A percentile compares a stretch with the other conserved stretches of the same genome.
phyloP scores from a whole-genome alignment of 2,113 vertebrate genomes.

The Gobius niger region DNA sequence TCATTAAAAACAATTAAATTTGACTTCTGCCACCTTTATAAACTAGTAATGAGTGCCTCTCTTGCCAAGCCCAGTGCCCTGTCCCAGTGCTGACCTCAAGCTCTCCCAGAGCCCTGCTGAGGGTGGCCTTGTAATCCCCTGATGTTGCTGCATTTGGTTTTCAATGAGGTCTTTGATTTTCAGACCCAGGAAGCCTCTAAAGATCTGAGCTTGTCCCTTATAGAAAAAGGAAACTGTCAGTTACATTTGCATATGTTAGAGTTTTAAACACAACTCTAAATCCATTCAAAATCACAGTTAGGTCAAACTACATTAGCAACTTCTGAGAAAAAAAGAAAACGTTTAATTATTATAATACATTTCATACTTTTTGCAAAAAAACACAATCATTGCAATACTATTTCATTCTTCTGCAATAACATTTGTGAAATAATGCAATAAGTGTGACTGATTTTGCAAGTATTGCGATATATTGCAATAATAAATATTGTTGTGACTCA shows the following conservation, averaged over 20 bases:
- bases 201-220: slow-evolving; percentile 62
- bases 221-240: slow-evolving; percentile 46
- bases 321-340: slow-evolving; percentile 5
- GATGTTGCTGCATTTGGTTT: slow-evolving; percentile 74
- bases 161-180: slow-evolving; percentile 74
- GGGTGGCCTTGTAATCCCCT: slow-evolving; percentile 69
- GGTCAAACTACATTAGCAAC: slow-evolving; percentile 26
- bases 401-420: not conserved
- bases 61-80: not conserved
- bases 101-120: slow-evolving; percentile 49
- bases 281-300: slow-evolving; percentile 32
- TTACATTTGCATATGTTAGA: slow-evolving; percentile 69
- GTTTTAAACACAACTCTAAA: slow-evolving; percentile 51
- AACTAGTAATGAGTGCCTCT: not conserved
- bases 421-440: not conserved
- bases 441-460: no score
- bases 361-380: no score
- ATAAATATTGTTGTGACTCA: no score
- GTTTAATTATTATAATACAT: no score
- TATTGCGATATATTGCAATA: no score
- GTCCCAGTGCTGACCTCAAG: slow-evolving; percentile 47
- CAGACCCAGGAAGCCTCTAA: slow-evolving; percentile 59
- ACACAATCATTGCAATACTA: no score
- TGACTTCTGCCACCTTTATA: no score
- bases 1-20: no score